phyloP scores from a whole-genome alignment of 2,113 vertebrate species.

The Prolemur simus region DNA sequence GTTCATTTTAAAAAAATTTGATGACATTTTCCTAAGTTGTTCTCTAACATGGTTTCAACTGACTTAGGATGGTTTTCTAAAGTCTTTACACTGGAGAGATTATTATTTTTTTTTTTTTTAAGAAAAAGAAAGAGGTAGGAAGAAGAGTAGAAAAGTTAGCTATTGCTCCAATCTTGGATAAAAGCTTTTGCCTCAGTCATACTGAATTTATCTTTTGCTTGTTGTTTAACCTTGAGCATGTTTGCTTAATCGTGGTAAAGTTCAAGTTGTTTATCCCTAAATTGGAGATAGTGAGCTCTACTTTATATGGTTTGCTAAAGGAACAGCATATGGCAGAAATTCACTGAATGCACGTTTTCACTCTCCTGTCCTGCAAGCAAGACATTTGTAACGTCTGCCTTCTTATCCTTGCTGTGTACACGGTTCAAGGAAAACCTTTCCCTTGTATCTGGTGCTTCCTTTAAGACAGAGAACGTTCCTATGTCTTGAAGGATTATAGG shows the following conservation, averaged over 20 bases:
- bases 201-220: background rate
- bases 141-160: conserved; percentile 1
- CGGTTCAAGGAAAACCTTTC: background rate
- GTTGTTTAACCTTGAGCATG: background rate
- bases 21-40: background rate
- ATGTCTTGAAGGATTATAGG: background rate
- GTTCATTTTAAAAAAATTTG: background rate
- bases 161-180: background rate
- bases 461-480: background rate
- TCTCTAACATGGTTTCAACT: background rate
- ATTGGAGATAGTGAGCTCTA: background rate
- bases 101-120: background rate
- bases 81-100: background rate
- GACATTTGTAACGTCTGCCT: background rate
- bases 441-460: background rate
- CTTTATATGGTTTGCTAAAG: background rate
- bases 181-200: background rate
- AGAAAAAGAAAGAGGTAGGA: background rate
- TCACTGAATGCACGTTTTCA: background rate
- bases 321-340: background rate
- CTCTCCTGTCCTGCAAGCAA: background rate
- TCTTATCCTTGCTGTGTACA: background rate
- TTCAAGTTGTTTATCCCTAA: background rate
- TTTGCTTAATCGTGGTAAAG: background rate
- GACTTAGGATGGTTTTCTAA: background rate